Conservation (phyloP, 2,113 vertebrate genomes). For the Cacatua alba region DNA sequence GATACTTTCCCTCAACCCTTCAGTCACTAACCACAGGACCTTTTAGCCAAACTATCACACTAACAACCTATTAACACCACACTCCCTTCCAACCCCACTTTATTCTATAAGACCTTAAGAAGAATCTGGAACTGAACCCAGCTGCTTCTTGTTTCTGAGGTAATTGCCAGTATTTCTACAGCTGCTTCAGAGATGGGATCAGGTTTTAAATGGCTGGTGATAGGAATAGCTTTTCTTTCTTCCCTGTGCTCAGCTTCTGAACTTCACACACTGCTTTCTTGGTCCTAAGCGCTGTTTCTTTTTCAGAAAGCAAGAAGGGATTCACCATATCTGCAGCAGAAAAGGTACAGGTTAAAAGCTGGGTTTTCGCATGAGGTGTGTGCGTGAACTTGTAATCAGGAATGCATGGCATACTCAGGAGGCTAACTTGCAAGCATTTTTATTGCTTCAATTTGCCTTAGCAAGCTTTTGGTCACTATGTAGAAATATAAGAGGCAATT, state of each 20-base stretch:
- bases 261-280: fast-evolving
- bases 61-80: neutral
- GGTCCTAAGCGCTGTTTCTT: neutral
- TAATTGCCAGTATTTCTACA: neutral
- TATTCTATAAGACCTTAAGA: neutral
- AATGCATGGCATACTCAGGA: neutral
- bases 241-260: neutral
- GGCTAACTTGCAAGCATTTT: neutral
- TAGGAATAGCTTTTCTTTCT: fast-evolving
- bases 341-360: neutral
- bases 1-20: neutral
- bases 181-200: neutral
- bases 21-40: neutral
- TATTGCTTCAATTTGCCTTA: neutral
- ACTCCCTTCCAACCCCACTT: neutral
- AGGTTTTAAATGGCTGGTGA: neutral
- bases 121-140: neutral
- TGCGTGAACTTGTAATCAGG: neutral
- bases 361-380: neutral
- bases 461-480: neutral
- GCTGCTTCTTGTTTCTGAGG: constrained; percentile 21
- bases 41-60: neutral
- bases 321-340: neutral
- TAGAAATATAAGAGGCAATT: neutral
- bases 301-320: neutral